These are phyloP conservation scores for Calidris pugnax DNA, from an alignment of 2,113 vertebrate species.

Conservation along the genomic window DNA sequence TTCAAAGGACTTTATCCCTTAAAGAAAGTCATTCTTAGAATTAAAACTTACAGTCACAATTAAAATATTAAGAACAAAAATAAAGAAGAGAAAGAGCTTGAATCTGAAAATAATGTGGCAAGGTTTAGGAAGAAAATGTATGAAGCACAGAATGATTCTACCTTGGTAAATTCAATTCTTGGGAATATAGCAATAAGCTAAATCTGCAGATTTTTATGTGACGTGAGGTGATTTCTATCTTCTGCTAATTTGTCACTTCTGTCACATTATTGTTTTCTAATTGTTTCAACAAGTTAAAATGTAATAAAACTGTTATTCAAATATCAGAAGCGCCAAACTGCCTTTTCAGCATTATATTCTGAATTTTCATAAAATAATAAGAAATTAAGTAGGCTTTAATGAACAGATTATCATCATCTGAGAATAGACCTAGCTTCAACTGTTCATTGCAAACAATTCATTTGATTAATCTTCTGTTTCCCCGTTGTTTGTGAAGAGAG, in stretches of 20 bases:
- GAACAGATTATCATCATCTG: neutral
- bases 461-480: neutral
- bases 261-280: neutral
- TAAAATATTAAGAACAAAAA: neutral
- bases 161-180: neutral
- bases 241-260: neutral
- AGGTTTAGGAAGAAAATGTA: neutral
- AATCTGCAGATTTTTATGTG: neutral
- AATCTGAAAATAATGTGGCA: neutral
- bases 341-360: neutral
- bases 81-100: neutral
- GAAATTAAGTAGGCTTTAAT: neutral
- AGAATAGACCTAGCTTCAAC: neutral
- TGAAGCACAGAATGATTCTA: neutral
- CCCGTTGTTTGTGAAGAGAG: neutral
- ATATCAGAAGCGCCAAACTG: neutral
- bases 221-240: neutral
- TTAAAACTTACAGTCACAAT: neutral
- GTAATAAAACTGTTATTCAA: neutral
- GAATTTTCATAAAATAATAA: neutral
- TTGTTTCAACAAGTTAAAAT: neutral
- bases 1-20: neutral
- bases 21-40: neutral
- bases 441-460: neutral
- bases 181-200: rapidly evolving